These are phyloP conservation scores for Sturnira hondurensis DNA, from an alignment of 2,113 vertebrate genomes.

Conservation along the genomic window DNA sequence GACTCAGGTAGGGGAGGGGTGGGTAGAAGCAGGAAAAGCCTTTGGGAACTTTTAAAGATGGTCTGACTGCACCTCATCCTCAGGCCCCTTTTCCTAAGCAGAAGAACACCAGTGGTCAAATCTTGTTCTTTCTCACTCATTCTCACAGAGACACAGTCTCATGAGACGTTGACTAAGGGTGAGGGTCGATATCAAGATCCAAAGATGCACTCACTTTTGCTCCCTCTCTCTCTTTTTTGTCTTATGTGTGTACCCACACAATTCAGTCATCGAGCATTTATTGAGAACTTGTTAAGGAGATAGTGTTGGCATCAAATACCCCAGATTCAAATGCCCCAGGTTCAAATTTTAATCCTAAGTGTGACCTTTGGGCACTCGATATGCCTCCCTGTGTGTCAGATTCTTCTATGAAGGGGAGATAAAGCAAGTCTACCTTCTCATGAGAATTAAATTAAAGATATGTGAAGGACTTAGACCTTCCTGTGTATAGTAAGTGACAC, in stretches of 20 bases:
- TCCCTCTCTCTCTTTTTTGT: neutral
- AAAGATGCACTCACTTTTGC: neutral
- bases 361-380: neutral
- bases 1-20: neutral
- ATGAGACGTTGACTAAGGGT: neutral
- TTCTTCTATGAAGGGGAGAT: neutral
- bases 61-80: neutral
- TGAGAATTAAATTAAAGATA: neutral
- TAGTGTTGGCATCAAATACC: neutral
- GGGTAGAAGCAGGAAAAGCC: neutral
- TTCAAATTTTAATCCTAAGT: neutral
- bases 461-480: neutral
- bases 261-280: neutral
- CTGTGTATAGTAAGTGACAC: neutral
- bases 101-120: neutral
- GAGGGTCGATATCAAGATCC: neutral
- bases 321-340: neutral
- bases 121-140: neutral
- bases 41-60: neutral
- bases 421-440: neutral
- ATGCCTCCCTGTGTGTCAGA: neutral
- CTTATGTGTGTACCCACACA: neutral
- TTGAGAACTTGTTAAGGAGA: neutral
- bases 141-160: neutral
- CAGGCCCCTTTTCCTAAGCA: neutral